These are phyloP conservation scores for Drosophila nr. perissopoda DNA, from an alignment of 2,888 invertebrate genomes.

Conservation along the genomic window DNA sequence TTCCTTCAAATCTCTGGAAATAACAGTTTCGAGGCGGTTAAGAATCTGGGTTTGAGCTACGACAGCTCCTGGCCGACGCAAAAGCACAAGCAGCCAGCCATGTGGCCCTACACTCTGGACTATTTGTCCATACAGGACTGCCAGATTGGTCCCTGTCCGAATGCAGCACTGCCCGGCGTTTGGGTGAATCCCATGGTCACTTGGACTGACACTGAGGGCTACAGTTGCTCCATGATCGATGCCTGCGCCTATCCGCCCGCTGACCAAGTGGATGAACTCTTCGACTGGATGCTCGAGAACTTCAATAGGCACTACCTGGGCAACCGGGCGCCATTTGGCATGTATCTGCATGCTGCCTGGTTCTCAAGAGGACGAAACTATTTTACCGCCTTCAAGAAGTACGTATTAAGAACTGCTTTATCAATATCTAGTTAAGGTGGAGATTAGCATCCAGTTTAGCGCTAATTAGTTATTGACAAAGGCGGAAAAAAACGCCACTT, in stretches of 20 bases:
- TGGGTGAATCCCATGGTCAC: conserved; percentile 88
- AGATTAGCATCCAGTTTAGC: not conserved
- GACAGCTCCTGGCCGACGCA: conserved; percentile 88
- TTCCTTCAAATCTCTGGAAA: conserved; percentile 87
- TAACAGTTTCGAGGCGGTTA: conserved; percentile 85
- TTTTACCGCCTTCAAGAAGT: conserved; percentile 86
- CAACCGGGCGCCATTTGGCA: conserved; percentile 89
- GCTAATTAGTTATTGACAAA: not conserved
- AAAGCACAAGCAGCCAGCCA: conserved; percentile 84
- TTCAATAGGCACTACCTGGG: conserved; percentile 88
- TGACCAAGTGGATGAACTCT: conserved; percentile 86
- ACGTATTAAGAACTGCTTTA: conserved; percentile 8
- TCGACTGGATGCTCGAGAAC: conserved; percentile 87
- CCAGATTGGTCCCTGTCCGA: conserved; percentile 86
- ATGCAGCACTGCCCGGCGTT: conserved; percentile 85
- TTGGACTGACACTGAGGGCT: conserved; percentile 85
- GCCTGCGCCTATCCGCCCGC: conserved; percentile 86
- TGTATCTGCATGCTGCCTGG: conserved; percentile 89
- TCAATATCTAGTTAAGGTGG: not conserved
- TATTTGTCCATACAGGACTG: conserved; percentile 86
- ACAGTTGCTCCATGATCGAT: conserved; percentile 87
- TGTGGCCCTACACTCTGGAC: conserved; percentile 89
- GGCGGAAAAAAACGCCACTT: rapidly evolving
- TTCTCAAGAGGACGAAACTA: conserved; percentile 86
- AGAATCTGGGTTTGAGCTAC: conserved; percentile 85